Evolutionary conservation across 2,888 invertebrate species (phyloP).

Genomic region (Galerucella pusilla): DNA sequence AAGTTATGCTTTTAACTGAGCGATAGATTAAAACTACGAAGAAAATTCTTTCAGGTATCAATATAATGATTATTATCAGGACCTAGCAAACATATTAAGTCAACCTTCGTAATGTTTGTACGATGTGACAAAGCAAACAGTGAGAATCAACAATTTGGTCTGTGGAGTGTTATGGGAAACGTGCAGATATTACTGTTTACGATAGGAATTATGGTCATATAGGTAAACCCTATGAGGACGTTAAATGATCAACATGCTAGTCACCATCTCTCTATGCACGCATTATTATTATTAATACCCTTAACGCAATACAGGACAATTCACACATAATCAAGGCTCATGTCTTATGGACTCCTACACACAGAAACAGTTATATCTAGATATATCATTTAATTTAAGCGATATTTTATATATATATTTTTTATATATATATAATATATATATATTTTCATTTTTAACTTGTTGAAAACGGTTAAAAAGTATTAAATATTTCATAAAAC

Average conservation of each 20-base stretch:
- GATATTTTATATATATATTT: too few relatives aligned
- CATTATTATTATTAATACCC: constrained; percentile 50
- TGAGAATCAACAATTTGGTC: constrained; percentile 58
- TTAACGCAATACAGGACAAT: constrained; percentile 42
- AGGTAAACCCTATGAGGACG: constrained; percentile 59
- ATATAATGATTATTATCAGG: constrained; percentile 50
- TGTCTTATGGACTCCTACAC: constrained; percentile 3
- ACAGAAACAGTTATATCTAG: background rate
- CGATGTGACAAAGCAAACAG: constrained; percentile 58
- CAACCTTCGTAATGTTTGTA: constrained; percentile 54
- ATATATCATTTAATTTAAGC: background rate
- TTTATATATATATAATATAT: too few relatives aligned
- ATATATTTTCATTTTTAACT: too few relatives aligned
- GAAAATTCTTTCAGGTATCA: constrained; percentile 41
- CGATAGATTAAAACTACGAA: background rate
- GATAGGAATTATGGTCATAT: constrained; percentile 57
- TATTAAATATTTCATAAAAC: too few relatives aligned
- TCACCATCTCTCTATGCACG: constrained; percentile 49
- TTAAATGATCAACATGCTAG: constrained; percentile 57
- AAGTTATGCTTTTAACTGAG: background rate
- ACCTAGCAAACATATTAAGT: constrained; percentile 53
- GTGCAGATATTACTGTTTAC: constrained; percentile 57
- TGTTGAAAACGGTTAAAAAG: background rate
- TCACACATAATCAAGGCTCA: constrained; percentile 45
- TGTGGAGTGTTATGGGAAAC: constrained; percentile 50